Percentiles rank a stretch among this genome's conserved stretches.
Conservation (phyloP, 2,888 invertebrate genomes). For the Cryptosula pallasiana region DNA sequence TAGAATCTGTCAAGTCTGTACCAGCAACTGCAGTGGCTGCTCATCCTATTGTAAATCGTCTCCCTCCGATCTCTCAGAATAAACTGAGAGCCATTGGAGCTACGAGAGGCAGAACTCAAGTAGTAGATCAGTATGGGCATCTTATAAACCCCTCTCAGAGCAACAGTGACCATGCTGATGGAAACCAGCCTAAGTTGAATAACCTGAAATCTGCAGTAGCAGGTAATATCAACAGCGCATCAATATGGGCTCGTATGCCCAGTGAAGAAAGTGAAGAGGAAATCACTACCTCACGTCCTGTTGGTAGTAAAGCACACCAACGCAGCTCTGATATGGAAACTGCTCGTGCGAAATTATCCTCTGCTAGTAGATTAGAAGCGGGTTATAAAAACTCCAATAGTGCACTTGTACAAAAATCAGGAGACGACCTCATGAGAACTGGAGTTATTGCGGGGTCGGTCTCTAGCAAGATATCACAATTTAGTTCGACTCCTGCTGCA, state of each 20-base stretch:
- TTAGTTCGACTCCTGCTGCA: neutral
- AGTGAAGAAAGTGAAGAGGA: neutral
- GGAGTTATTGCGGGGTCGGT: slow-evolving; percentile 6
- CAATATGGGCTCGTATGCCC: neutral
- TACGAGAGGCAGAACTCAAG: slow-evolving; percentile 2
- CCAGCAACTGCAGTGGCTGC: neutral
- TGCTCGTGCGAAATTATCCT: neutral
- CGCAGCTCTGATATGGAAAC: neutral
- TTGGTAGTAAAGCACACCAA: neutral
- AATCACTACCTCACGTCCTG: neutral
- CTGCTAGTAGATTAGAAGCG: neutral
- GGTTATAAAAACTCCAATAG: neutral
- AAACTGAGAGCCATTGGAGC: slow-evolving; percentile 9
- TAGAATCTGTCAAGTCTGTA: neutral
- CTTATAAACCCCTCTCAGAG: neutral
- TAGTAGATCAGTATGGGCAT: neutral
- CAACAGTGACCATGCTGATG: neutral
- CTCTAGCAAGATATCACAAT: neutral
- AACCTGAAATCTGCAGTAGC: neutral
- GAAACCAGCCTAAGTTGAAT: neutral
- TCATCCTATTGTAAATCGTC: slow-evolving; percentile 3
- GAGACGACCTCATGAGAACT: neutral
- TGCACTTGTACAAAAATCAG: neutral
- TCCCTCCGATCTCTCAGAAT: neutral
- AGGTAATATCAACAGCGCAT: neutral